Conservation (phyloP, 2,888 invertebrate species). For the Drosophila pegasa region DNA sequence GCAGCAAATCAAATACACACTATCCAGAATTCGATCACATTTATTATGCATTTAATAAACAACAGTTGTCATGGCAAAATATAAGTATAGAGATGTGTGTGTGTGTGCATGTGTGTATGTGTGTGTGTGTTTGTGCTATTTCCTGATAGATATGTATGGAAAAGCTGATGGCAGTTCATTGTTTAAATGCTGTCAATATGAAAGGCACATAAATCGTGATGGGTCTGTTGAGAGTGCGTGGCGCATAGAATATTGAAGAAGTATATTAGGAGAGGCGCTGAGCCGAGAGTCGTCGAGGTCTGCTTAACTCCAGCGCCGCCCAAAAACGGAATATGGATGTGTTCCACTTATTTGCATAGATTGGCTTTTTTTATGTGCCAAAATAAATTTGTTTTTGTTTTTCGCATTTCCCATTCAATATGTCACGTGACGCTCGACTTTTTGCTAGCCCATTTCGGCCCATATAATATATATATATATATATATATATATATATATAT, state of each 20-base stretch:
- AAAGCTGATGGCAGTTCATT: constrained; percentile 62
- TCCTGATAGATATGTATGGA: neutral
- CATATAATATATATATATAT: constrained; percentile 7
- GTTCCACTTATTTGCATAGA: constrained; percentile 75
- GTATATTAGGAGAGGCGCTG: constrained; percentile 6
- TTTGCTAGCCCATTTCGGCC: constrained; percentile 26
- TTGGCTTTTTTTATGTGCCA: constrained; percentile 65
- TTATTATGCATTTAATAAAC: constrained; percentile 37
- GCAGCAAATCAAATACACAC: constrained; percentile 1
- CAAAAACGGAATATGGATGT: constrained; percentile 53
- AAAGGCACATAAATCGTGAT: constrained; percentile 67
- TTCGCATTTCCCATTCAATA: constrained; percentile 33
- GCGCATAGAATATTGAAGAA: constrained; percentile 19
- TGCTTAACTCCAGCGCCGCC: neutral
- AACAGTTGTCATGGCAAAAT: constrained; percentile 60
- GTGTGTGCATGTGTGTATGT: neutral
- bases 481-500: constrained; percentile 1
- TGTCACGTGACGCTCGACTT: constrained; percentile 74
- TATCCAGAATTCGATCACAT: constrained; percentile 13
- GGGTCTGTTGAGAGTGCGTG: constrained; percentile 5
- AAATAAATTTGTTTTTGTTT: constrained; percentile 53
- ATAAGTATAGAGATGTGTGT: neutral
- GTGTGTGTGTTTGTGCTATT: neutral
- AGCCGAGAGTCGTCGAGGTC: neutral
- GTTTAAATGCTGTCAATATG: constrained; percentile 73